Base-by-base conservation (phyloP, 2,797 vertebrate species). In the Hoplostethus atlanticus region DNA sequence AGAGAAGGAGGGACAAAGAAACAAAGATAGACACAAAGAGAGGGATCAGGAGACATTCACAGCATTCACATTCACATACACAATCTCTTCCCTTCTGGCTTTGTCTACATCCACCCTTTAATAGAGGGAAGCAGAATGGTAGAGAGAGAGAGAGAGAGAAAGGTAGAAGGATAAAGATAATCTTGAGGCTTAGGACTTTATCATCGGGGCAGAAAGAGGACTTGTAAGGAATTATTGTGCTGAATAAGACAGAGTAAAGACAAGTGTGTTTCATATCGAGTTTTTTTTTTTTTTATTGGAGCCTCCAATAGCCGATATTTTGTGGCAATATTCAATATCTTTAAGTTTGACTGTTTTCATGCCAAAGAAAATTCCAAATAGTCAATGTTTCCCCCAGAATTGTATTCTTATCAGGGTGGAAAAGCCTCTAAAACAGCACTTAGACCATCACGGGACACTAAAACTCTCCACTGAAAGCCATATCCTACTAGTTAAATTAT, bases 171-270 rank as follows among this genome's bases (percentile, higher is more conserved):
- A 63, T 48, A 30, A 56, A 77, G 51, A 62, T 68, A 55, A 67
- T 63, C 63, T 71, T 8, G 51, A 30, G 58, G 68, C 36, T 77
- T 67, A 71, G 21, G 16, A 42, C 28, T 54, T 36, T 48, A 59
- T 15, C 36, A 56, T 17, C 10, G 34, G 34, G 34, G 34, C 4
- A 4, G 34, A 34, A 25, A 68, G 70, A 36, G 13, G 44, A n/a
- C 21, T 11, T 47, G 57, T 3, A 28, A 48, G 31, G 47, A 47
- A 63, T n/a, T 9, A 68, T 46, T 53, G 34, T 57, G 53, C 53
- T 59, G 51, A 57, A 64, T 40, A 15, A 6, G 16, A 34, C 21
- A 36, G 66, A 30, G 21, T 8, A 48, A 59, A 50, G n/a, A 40
- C 15, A 46, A 50, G 47, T 28, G 28, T 53, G 48, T 53, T 63